Conservation (phyloP, 2,113 vertebrate species). For the Otis tarda region DNA sequence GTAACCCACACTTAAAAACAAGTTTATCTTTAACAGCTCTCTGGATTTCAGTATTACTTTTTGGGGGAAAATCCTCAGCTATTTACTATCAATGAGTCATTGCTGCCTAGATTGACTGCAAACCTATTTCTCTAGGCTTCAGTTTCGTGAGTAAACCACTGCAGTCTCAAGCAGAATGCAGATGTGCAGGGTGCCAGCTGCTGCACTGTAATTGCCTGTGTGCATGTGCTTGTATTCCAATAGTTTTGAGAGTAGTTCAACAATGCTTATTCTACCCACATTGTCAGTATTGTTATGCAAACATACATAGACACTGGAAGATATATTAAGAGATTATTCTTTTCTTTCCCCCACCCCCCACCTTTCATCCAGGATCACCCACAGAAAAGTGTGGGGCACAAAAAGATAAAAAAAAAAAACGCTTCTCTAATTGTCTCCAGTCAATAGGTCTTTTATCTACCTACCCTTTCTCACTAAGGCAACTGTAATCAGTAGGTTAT, state of each 20-base stretch:
- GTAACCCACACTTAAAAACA: background rate
- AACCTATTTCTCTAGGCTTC: background rate
- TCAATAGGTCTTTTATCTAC: background rate
- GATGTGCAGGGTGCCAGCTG: background rate
- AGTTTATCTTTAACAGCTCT: background rate
- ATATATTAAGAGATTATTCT: background rate
- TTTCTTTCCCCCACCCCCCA: accelerated
- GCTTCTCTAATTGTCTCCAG: background rate
- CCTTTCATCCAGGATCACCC: background rate
- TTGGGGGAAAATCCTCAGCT: background rate
- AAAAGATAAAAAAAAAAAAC: background rate
- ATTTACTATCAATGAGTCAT: background rate
- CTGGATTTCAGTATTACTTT: background rate
- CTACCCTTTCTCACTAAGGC: background rate
- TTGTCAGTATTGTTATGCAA: background rate
- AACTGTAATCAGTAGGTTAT: background rate
- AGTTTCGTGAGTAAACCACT: background rate
- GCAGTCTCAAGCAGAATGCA: background rate
- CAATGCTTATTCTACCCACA: background rate
- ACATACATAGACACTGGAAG: background rate
- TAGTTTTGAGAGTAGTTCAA: background rate
- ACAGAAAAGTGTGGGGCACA: background rate
- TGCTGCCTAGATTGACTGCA: background rate
- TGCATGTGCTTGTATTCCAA: background rate
- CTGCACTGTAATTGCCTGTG: background rate